A percentile compares a stretch with the other conserved stretches of the same genome.
These are phyloP conservation scores for Siderastrea radians DNA, from an alignment of 92 coral and sea anemone species.

Conservation along the genomic window DNA sequence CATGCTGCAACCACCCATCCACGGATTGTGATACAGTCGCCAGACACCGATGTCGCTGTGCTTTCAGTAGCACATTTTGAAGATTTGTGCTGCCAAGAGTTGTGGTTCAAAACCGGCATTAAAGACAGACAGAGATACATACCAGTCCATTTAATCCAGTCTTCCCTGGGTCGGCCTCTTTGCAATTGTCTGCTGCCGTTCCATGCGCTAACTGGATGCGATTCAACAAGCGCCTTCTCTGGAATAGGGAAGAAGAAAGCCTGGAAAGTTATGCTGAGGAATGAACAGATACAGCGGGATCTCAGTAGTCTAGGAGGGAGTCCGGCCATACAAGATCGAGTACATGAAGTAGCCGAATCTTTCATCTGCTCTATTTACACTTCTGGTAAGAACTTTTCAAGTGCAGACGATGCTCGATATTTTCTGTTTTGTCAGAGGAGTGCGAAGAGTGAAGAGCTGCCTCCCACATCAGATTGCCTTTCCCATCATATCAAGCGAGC, in stretches of 20 bases:
- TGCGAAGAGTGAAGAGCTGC: constrained; percentile 62
- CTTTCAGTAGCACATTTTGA: too few relatives aligned
- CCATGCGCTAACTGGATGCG: constrained; percentile 62
- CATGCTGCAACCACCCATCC: too few relatives aligned
- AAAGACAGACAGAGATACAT: constrained; percentile 46
- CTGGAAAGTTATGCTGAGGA: constrained; percentile 67
- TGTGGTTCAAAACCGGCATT: too few relatives aligned
- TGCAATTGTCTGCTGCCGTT: constrained; percentile 45
- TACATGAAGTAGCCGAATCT: constrained; percentile 41
- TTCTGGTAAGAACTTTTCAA: constrained; percentile 60
- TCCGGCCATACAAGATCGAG: constrained; percentile 22
- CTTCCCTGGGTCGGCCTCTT: constrained; percentile 52
- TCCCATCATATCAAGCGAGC: constrained; percentile 59
- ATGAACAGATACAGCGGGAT: constrained; percentile 30
- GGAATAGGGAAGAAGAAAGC: constrained; percentile 72
- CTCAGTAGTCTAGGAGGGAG: constrained; percentile 38
- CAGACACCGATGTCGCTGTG: too few relatives aligned
- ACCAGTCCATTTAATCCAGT: constrained; percentile 49
- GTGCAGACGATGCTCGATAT: too few relatives aligned
- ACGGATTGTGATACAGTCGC: too few relatives aligned
- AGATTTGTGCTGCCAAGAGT: too few relatives aligned
- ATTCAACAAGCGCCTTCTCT: too few relatives aligned
- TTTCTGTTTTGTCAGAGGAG: constrained; percentile 63
- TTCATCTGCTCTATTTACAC: constrained; percentile 64
- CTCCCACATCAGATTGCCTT: constrained; percentile 64